Conservation (phyloP, 1,140 invertebrate species). For the Drosophila pruinosa region DNA sequence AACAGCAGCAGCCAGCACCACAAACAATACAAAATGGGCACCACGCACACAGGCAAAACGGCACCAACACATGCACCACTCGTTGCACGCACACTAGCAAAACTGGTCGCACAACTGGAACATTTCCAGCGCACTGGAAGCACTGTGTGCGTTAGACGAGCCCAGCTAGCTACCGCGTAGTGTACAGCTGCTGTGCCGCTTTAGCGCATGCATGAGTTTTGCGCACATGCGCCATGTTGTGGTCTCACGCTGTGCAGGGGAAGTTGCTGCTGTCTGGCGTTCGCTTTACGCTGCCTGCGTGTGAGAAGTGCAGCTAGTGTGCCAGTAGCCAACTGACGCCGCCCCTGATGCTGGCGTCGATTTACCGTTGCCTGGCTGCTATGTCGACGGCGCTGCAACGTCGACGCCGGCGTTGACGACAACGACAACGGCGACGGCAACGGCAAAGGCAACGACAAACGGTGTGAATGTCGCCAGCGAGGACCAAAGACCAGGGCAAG, state of each 20-base stretch:
- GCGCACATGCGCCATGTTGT: slow-evolving; percentile 71
- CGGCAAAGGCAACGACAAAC: slow-evolving; percentile 18
- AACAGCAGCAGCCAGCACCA: not conserved
- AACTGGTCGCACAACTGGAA: slow-evolving; percentile 42
- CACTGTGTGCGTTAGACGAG: slow-evolving; percentile 20
- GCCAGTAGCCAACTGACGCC: slow-evolving; percentile 36
- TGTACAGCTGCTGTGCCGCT: slow-evolving; percentile 24
- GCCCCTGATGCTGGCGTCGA: slow-evolving; percentile 55
- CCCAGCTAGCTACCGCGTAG: not conserved
- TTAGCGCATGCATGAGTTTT: not conserved
- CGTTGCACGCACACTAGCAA: slow-evolving; percentile 39
- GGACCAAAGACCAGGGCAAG: slow-evolving; percentile 21
- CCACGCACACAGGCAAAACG: slow-evolving; percentile 40
- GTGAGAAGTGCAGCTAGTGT: slow-evolving; percentile 45
- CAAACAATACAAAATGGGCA: slow-evolving; percentile 69
- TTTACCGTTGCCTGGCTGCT: slow-evolving; percentile 67
- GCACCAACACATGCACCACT: slow-evolving; percentile 34
- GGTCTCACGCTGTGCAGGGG: slow-evolving; percentile 37
- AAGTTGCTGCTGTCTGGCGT: slow-evolving; percentile 25
- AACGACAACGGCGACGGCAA: slow-evolving; percentile 8
- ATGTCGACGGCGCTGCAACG: slow-evolving; percentile 9
- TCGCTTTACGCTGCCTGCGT: not conserved
- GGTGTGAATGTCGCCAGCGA: slow-evolving; percentile 6
- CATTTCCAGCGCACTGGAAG: slow-evolving; percentile 49
- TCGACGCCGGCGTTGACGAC: slow-evolving; percentile 7